phyloP scores from a whole-genome alignment of 2,113 vertebrate genomes.

The Perognathus longimembris region DNA sequence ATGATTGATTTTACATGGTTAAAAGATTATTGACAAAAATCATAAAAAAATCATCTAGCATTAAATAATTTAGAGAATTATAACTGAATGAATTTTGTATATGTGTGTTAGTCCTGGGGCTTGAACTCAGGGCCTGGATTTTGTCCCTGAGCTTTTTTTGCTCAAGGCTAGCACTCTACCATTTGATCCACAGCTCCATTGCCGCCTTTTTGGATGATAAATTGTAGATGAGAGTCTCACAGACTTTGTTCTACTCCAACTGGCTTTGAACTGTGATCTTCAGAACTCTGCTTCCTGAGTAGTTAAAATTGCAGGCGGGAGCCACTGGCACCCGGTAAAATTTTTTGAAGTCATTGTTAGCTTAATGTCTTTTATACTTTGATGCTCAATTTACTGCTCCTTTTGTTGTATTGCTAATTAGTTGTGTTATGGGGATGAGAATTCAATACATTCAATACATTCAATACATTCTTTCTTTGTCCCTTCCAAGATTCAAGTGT shows the following conservation, averaged over 20 bases:
- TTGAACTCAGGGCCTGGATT: too few relatives aligned
- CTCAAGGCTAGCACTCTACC: too few relatives aligned
- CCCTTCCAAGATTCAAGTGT: neutral
- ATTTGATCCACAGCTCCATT: too few relatives aligned
- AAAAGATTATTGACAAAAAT: slow-evolving; percentile 39
- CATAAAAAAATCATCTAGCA: neutral
- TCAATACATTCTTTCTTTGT: neutral
- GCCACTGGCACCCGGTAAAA: too few relatives aligned
- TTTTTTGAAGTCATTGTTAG: slow-evolving; percentile 40
- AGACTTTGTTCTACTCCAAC: too few relatives aligned
- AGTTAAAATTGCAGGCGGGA: too few relatives aligned
- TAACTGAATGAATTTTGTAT: neutral
- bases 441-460: neutral
- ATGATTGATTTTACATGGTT: slow-evolving; percentile 41
- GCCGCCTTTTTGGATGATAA: too few relatives aligned
- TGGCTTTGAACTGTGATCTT: too few relatives aligned
- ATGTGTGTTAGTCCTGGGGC: too few relatives aligned
- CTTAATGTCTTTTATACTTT: neutral
- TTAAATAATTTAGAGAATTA: slow-evolving; percentile 51
- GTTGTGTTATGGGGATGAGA: slow-evolving; percentile 32
- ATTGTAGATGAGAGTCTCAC: too few relatives aligned
- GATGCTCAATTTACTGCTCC: neutral
- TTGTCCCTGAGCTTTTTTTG: too few relatives aligned
- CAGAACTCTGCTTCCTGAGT: too few relatives aligned
- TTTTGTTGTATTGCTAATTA: slow-evolving; percentile 16